Evolutionary conservation across 2,888 invertebrate species (phyloP).

Genomic region (Clusia tigrina): DNA sequence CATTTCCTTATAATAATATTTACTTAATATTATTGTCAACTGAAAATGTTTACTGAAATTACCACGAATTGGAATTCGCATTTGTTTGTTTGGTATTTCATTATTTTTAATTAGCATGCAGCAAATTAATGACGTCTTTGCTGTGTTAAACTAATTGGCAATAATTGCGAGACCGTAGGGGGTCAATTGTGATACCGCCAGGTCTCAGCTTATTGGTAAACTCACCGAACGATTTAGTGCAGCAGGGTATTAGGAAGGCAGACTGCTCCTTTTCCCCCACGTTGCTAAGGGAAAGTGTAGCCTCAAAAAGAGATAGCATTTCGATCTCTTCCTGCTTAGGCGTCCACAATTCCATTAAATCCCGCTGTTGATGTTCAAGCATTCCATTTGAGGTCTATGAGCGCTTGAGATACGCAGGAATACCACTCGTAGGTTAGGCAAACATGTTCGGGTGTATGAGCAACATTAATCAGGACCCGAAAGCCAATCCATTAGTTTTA

Average conservation of each 20-base stretch:
- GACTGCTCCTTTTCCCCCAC: too few relatives aligned
- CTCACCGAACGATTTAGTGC: not conserved
- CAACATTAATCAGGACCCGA: not conserved
- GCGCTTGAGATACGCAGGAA: too few relatives aligned
- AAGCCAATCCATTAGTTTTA: not conserved
- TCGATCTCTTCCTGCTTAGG: too few relatives aligned
- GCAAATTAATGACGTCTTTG: not conserved
- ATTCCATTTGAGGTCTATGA: too few relatives aligned
- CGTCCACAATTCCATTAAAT: too few relatives aligned
- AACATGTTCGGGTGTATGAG: not conserved
- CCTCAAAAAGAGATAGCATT: too few relatives aligned
- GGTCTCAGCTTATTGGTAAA: not conserved
- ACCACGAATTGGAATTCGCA: not conserved
- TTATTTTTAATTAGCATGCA: not conserved
- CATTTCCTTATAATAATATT: constrained; percentile 5
- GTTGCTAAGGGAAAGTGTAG: too few relatives aligned
- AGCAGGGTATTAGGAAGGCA: too few relatives aligned
- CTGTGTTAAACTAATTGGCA: not conserved
- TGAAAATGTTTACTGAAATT: not conserved
- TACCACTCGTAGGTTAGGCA: too few relatives aligned
- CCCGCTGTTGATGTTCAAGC: too few relatives aligned
- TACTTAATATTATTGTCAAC: not conserved
- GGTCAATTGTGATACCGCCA: not conserved
- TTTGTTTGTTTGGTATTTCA: not conserved
- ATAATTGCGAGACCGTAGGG: not conserved